Conservation (phyloP, 2,797 vertebrate genomes). For the Rhabdophis nuchalis region DNA sequence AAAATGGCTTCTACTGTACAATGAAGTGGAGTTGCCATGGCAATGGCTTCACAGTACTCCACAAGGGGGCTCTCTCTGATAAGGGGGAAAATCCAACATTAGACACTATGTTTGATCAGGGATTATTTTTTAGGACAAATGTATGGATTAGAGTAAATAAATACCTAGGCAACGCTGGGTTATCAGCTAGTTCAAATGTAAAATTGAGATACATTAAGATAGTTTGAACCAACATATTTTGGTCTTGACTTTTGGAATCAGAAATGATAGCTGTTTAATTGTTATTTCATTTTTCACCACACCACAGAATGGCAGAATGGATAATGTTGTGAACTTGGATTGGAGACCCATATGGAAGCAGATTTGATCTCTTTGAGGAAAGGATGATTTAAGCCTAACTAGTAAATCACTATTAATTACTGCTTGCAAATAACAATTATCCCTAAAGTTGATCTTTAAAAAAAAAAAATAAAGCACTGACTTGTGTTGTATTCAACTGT, state of each 20-base stretch:
- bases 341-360: background rate
- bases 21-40: too few relatives aligned
- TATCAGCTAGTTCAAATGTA: background rate
- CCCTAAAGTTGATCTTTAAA: slow-evolving; percentile 46
- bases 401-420: slow-evolving; percentile 42
- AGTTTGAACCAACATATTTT: background rate
- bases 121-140: too few relatives aligned
- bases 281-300: background rate
- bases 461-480: slow-evolving; percentile 23
- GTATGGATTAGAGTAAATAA: too few relatives aligned
- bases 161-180: too few relatives aligned
- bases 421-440: slow-evolving; percentile 59
- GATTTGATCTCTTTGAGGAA: background rate
- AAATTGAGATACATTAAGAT: background rate
- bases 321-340: background rate
- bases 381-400: background rate
- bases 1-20: too few relatives aligned
- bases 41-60: too few relatives aligned
- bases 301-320: background rate
- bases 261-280: slow-evolving; percentile 53
- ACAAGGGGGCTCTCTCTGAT: too few relatives aligned
- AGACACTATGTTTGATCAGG: too few relatives aligned
- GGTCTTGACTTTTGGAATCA: slow-evolving; percentile 35
- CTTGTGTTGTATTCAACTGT: slow-evolving; percentile 60
- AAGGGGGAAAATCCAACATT: too few relatives aligned